Conservation (phyloP, 2,888 invertebrate species). For the Atethmia centrago region DNA sequence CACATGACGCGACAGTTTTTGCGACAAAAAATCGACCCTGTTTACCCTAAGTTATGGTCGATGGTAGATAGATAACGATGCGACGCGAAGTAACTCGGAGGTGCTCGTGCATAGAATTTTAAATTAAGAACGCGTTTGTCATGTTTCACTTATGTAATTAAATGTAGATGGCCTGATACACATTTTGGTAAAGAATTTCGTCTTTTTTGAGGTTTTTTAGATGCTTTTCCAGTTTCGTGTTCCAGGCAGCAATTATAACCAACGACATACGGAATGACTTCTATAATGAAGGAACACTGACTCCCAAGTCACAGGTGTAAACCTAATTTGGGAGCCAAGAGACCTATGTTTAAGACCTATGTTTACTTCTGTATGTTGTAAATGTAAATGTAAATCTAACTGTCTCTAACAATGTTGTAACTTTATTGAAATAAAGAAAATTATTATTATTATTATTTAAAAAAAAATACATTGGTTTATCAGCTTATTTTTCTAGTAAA, state of each 20-base stretch:
- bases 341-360: no score
- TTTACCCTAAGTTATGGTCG: constrained; percentile 72
- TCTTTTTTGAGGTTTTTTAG: neutral
- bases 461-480: no score
- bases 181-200: neutral
- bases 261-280: no score
- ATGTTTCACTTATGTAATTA: constrained; percentile 59
- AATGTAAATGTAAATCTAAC: no score
- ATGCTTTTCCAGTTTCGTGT: neutral
- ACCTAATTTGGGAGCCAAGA: no score
- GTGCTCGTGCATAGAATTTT: constrained; percentile 73
- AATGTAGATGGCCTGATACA: constrained; percentile 38
- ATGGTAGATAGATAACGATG: constrained; percentile 61
- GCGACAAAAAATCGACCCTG: constrained; percentile 68
- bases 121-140: constrained; percentile 75
- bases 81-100: constrained; percentile 59
- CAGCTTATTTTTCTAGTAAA: no score
- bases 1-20: constrained; percentile 74
- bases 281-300: no score
- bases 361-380: no score
- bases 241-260: neutral
- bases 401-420: no score
- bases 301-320: no score
- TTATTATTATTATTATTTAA: no score
- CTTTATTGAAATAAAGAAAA: no score